Evolutionary conservation across 2,888 invertebrate genomes (phyloP), one percentile per base, ranked within the genome.

Genomic region (Luperina testacea): DNA sequence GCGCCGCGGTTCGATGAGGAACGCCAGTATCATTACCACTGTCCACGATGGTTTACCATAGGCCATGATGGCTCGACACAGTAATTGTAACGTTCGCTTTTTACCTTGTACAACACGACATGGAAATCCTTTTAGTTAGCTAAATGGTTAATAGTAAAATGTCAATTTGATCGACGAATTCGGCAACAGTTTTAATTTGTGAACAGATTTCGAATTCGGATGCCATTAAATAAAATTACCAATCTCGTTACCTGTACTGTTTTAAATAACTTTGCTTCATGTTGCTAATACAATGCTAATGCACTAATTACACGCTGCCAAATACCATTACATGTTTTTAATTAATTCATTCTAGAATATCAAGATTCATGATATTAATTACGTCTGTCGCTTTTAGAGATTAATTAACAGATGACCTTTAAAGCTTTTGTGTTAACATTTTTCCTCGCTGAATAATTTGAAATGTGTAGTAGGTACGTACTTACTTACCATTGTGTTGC

Each of bases 1-100:
- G 84, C 73, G 82, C 73, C 78, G 61, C 82, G 75, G 82, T 85
- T 82, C 77, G 75, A 70, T 75, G 81, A 67, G 78, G 80, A 81
- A 72, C 67, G 78, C 70, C 76, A 67, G 63, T 75, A 79, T 75
- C 68, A 67, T 71, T 65, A 38, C 73, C 69, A 69, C 20, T 53
- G 45, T 57, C 63, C 61, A 75, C 79, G 76, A 76, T 81, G 68
- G 61, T 71, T 67, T 57, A 42, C 70, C 51, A 73, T n/a, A 51
- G 15, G 48, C 72, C 48, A 74, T 74, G 77, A 77, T 80, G 71
- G 42, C 38, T 51, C 45, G 70, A 75, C 71, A 45, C n/a, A 17
- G 61, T 81, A 68, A 77, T 80, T 80, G 72, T 81, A 77, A 74
- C 72, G 48, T 71, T 82, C 71, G 72, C 67, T 78, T 83, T 80